Evolutionary conservation across 30 jellyfish, hydroid and myxozoan genomes (phyloP).

Genomic region (Aurelia coerulea): DNA sequence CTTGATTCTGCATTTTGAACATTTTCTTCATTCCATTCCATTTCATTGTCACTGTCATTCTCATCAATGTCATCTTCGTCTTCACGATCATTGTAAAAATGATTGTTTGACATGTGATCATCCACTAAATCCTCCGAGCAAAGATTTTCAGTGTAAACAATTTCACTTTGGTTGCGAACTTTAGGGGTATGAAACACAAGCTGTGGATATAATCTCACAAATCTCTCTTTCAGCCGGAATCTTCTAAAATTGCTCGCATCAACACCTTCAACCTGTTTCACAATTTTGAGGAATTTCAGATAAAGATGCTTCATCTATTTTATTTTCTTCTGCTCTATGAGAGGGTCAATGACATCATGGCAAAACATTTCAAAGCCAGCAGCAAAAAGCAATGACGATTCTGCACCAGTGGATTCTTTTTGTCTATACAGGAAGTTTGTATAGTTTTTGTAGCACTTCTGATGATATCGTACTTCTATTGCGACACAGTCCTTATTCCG

Average conservation of each 20-base stretch:
- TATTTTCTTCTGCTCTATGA: conserved; percentile 3
- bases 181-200: conserved; percentile 45
- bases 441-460: conserved; percentile 37
- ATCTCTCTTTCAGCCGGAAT: conserved; percentile 33
- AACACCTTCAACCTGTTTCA: conserved; percentile 23
- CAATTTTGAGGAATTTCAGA: conserved; percentile 23
- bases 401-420: neutral
- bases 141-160: conserved; percentile 10
- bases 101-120: conserved; percentile 9
- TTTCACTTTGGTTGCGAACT: conserved; percentile 11
- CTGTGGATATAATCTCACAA: conserved; percentile 19
- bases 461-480: conserved; percentile 49
- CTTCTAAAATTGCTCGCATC: conserved; percentile 24
- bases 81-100: neutral
- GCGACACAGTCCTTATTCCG: conserved; percentile 72
- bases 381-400: conserved; percentile 6
- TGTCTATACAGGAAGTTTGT: conserved; percentile 22
- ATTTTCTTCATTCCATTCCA: neutral
- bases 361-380: conserved; percentile 29
- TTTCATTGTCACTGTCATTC: neutral
- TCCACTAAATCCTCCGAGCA: conserved; percentile 35
- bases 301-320: neutral
- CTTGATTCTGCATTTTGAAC: neutral
- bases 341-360: conserved; percentile 2
- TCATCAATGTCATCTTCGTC: conserved; percentile 1